Evolutionary conservation across 2,797 vertebrate genomes (phyloP).

Genomic region (Geotrypetes seraphini): DNA sequence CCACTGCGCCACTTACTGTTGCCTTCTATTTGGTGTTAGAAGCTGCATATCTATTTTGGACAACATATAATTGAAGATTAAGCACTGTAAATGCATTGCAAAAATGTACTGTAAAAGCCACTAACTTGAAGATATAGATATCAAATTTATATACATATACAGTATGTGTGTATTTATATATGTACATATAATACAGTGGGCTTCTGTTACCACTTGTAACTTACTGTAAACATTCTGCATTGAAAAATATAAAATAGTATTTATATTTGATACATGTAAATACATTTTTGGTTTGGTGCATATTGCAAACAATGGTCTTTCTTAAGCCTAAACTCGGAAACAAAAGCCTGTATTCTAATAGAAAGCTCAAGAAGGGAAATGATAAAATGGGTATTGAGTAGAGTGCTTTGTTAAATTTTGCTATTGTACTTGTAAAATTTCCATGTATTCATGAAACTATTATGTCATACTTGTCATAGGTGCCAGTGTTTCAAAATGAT

Average conservation of each 20-base stretch:
- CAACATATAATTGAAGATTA: too few species aligned
- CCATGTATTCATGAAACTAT: slow-evolving; percentile 65
- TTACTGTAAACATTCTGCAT: slow-evolving; percentile 27
- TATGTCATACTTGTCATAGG: slow-evolving; percentile 63
- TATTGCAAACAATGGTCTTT: slow-evolving; percentile 60
- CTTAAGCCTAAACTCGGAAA: slow-evolving; percentile 63
- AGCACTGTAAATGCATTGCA: too few species aligned
- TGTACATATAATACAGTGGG: too few species aligned
- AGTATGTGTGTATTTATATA: too few species aligned
- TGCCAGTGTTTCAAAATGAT: too few species aligned
- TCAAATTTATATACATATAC: too few species aligned
- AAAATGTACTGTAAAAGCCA: too few species aligned
- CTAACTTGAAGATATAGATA: too few species aligned
- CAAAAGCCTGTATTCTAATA: slow-evolving; percentile 72
- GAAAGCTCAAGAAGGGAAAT: slow-evolving; percentile 75
- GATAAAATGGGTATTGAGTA: slow-evolving; percentile 81
- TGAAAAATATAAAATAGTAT: slow-evolving; percentile 26
- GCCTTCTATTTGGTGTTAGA: too few species aligned
- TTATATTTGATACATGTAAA: slow-evolving; percentile 53
- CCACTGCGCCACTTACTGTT: too few species aligned
- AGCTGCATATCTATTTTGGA: too few species aligned
- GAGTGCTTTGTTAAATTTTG: slow-evolving; percentile 61
- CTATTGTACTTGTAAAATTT: slow-evolving; percentile 62
- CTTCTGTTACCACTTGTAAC: too few species aligned
- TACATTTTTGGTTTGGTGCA: slow-evolving; percentile 46